Percentiles rank a stretch among this genome's conserved stretches.
Conservation (phyloP, 2,888 invertebrate species). For the Rhagonycha fulva region DNA sequence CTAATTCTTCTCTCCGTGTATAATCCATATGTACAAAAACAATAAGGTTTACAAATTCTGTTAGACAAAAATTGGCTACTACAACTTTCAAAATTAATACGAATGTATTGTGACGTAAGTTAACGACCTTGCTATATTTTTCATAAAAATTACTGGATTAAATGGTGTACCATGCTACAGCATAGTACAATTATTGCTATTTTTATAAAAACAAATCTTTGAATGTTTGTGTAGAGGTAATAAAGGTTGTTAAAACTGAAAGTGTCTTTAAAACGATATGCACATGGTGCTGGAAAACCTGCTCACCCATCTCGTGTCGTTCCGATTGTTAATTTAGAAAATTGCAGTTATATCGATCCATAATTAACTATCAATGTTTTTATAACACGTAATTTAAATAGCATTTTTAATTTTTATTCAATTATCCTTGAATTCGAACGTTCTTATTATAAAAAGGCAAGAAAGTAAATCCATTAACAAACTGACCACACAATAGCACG, state of each 20-base stretch:
- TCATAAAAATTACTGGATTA: slow-evolving; percentile 1
- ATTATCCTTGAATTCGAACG: background rate
- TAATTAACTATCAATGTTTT: background rate
- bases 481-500: background rate
- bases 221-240: background rate
- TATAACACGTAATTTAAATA: background rate
- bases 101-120: slow-evolving; percentile 16
- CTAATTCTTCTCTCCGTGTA: too few species aligned
- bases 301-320: background rate
- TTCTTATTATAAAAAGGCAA: background rate
- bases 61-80: background rate
- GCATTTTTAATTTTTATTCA: background rate
- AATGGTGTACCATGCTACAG: background rate
- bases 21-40: too few species aligned
- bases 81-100: slow-evolving; percentile 20
- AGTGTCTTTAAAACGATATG: too few species aligned
- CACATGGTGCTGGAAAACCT: background rate
- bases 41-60: background rate
- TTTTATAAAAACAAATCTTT: background rate
- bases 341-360: background rate
- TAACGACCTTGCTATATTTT: slow-evolving; percentile 16
- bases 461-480: background rate
- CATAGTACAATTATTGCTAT: background rate
- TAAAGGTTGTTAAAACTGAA: too few species aligned
- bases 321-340: background rate